Evolutionary conservation across 2,113 vertebrate genomes (phyloP).

Genomic region (Brachirus orientalis): DNA sequence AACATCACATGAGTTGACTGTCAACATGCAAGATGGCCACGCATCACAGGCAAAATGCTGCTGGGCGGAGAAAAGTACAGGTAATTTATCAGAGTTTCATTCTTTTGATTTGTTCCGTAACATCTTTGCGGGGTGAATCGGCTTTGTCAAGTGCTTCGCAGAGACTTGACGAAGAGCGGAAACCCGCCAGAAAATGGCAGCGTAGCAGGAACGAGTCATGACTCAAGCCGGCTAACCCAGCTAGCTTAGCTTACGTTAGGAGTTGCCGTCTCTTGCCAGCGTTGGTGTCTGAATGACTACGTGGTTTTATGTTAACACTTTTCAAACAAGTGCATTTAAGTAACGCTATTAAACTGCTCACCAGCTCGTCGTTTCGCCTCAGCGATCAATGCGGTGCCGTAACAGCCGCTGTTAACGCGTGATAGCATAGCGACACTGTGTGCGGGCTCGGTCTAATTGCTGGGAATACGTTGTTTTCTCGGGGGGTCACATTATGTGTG

Average conservation of each 20-base stretch:
- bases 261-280: conserved; percentile 49
- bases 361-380: rapidly evolving
- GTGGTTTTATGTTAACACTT: not conserved
- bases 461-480: conserved; percentile 42
- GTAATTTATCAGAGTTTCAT: conserved; percentile 69
- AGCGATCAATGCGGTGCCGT: not conserved
- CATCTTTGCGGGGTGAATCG: rapidly evolving
- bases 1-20: conserved; percentile 84
- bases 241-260: conserved; percentile 60
- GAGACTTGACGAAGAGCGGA: not conserved
- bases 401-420: not conserved
- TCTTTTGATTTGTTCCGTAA: not conserved
- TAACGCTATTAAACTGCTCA: too few relatives aligned
- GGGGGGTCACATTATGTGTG: not conserved
- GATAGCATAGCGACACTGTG: conserved; percentile 27
- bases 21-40: conserved; percentile 99
- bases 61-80: conserved; percentile 98
- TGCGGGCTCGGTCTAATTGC: conserved; percentile 75
- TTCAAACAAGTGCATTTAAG: rapidly evolving
- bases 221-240: conserved; percentile 69
- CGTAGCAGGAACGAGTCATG: conserved; percentile 37
- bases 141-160: not conserved
- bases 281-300: conserved; percentile 8
- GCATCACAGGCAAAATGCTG: conserved; percentile 98
- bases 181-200: not conserved